Evolutionary conservation across 2,797 vertebrate species (phyloP), one percentile per base, ranked within the genome.

Genomic region (Odontamblyopus rebecca): DNA sequence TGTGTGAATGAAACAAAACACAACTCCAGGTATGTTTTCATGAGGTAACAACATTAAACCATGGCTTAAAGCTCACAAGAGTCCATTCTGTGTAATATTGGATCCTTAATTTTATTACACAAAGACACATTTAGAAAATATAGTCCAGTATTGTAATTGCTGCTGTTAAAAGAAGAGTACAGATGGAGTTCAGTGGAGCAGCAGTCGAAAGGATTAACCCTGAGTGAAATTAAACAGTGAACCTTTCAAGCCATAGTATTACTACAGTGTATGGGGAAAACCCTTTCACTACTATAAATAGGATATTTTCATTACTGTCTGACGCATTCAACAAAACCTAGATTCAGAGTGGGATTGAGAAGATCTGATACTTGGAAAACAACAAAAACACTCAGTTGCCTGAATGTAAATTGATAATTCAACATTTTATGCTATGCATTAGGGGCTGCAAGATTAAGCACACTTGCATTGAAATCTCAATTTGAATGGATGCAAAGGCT

Each of bases 201-300:
- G 62, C 78, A 70, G 57, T 63, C 61, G 69, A 72, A 78, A 61
- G 83, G 83, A 87, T 91, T 86, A 89, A 89, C 80, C 68, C 72
- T 41, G 64, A 69, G 77, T 57, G 74, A 82, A 81, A 82, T 87
- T 82, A 84, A 86, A 86, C 74, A 72, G 54, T 50, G 70, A 82
- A 73, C 72, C 57, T 87, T 88, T 88, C 69, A 77, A 85, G 81
- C 69, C 78, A 77, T 74, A 74, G 78, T 71, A 75, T 72, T 79
- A 41, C 71, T 77, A 26, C 38, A 29, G 41, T 5, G 27, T 68
- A 63, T 71, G 68, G n/a, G 60, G 68, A 80, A 80, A 77, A 63
- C 75, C 69, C 76, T 88, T 86, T 88, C 82, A 77, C 82, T 60
- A 1, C 23, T 59, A 87, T 73, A 67, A 70, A 68, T 41, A 56